Evolutionary conservation across 1,140 invertebrate genomes (phyloP), one percentile per base, ranked within the genome.

Genomic region (Sitobion miscanthi): DNA sequence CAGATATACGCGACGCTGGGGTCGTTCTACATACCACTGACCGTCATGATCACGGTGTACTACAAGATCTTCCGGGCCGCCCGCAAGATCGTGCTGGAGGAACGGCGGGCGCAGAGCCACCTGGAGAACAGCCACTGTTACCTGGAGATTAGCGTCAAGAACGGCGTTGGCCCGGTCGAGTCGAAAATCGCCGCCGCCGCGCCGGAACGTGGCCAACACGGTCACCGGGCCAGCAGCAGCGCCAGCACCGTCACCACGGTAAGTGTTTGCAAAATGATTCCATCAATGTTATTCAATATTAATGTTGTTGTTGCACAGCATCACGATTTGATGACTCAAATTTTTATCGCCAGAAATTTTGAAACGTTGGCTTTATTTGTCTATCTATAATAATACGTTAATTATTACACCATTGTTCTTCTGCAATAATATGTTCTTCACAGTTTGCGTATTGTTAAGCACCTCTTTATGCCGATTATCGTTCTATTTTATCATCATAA

Each of bases 1-100:
- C 94, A 95, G 95, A 97, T 98, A 90, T 99, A 98, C 95, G 98
- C 98, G 47, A 98, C 98, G 1, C 95, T 98, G 93, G 97, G 97
- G 77, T 98, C 98, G 86, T 99, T 99, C 95, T 99, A 98, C 95
- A 97, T 99, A 94, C 98, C 98, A 0, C 95, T 98, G 47, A 96
- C 97, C 91, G 97, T 99, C 85, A 99, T 99, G 98, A 97, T 98
- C 45, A 96, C 98, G 94, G 97, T 99, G 4, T 99, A 99, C 95
- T 98, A 98, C 95, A 98, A 98, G 95, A 99, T 99, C 95, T 98
- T 99, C 95, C 96, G 97, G 86, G 98, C 97, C 0, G 98, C 98
- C 11, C 96, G 97, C 85, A 97, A 97, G 94, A 98, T 98, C 94
- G 98, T 98, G 1, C 96, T 97, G 94, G 98, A 98, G 94, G 98